Evolutionary conservation across 2,888 invertebrate genomes (phyloP).

Genomic region (Machimus rusticus): DNA sequence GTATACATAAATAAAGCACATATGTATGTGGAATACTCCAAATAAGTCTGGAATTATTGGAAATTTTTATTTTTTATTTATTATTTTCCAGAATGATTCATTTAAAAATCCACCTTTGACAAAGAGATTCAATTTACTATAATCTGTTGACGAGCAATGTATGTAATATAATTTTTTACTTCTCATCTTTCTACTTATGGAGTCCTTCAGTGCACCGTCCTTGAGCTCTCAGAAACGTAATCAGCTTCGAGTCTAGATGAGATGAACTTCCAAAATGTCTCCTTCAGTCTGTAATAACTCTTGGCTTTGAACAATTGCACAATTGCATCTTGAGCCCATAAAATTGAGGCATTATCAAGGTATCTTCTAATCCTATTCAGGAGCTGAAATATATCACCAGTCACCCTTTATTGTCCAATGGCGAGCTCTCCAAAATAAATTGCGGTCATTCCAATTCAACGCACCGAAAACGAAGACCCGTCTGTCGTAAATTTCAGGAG

Average conservation of each 20-base stretch:
- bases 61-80: no score
- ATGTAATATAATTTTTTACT: neutral
- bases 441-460: constrained; percentile 22
- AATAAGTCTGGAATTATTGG: no score
- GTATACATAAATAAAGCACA: no score
- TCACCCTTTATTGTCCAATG: neutral
- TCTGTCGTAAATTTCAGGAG: constrained; percentile 11
- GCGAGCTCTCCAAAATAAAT: constrained; percentile 6
- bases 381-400: neutral
- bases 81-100: neutral
- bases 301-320: neutral
- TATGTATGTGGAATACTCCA: no score
- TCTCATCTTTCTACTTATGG: neutral
- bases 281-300: neutral
- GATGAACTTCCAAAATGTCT: neutral
- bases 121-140: neutral
- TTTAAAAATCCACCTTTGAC: neutral
- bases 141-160: neutral
- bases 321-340: constrained; percentile 10
- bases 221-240: neutral
- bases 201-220: neutral
- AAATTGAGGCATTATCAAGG: neutral
- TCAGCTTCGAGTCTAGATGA: neutral
- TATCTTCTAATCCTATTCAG: neutral
- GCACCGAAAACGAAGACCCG: neutral